Evolutionary conservation across 2,888 invertebrate species (phyloP).

Genomic region (Eurytoma adleriae): DNA sequence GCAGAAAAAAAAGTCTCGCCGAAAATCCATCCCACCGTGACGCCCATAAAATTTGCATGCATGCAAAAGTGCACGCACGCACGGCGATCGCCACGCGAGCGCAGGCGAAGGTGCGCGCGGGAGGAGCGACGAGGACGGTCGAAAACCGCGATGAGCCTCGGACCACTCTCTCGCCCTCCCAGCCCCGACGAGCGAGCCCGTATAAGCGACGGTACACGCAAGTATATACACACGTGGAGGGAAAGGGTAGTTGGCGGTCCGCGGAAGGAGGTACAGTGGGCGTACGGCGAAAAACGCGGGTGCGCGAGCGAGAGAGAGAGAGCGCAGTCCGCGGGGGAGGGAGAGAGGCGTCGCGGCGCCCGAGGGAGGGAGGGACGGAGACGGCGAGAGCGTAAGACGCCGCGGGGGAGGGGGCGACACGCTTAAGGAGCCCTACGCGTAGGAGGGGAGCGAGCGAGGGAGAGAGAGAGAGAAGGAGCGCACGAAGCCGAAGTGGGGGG

Average conservation of each 20-base stretch:
- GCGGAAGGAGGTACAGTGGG: conserved; percentile 60
- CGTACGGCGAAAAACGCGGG: conserved; percentile 49
- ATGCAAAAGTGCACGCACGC: conserved; percentile 31
- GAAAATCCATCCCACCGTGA: conserved; percentile 28
- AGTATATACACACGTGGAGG: conserved; percentile 25
- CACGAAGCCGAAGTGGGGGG: conserved; percentile 43
- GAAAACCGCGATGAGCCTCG: conserved; percentile 20
- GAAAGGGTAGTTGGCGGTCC: conserved; percentile 67
- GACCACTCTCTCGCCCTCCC: background rate
- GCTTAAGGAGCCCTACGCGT: conserved; percentile 14
- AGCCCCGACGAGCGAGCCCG: background rate
- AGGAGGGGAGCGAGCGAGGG: conserved; percentile 40
- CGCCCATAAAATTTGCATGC: conserved; percentile 44
- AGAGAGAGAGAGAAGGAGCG: conserved; percentile 51
- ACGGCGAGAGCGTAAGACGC: conserved; percentile 11
- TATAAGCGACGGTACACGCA: background rate
- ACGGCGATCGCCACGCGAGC: conserved; percentile 28
- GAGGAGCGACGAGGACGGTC: background rate
- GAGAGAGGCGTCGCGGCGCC: conserved; percentile 44
- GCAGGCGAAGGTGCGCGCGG: conserved; percentile 11
- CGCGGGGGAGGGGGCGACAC: conserved; percentile 53
- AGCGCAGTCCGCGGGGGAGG: conserved; percentile 28
- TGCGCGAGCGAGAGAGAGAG: conserved; percentile 39
- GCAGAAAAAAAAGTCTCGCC: background rate
- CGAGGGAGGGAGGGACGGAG: background rate